These are phyloP conservation scores for Diplosoma virens DNA, from an alignment of 23 tunicate genomes.

Conservation along the genomic window DNA sequence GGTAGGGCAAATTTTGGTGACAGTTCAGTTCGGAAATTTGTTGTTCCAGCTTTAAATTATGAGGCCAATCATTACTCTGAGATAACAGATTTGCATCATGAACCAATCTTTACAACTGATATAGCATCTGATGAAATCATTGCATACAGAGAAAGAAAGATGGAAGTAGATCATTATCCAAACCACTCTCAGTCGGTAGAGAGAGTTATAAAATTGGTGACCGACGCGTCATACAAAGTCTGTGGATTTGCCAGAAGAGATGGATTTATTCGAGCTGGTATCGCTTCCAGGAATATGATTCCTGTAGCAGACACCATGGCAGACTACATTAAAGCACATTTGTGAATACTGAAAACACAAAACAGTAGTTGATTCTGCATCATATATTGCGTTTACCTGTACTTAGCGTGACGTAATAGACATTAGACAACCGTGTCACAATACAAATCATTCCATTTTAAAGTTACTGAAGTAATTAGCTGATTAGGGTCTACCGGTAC, in stretches of 20 bases:
- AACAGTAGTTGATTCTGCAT: no score
- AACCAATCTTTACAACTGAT: background rate
- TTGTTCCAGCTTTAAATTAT: background rate
- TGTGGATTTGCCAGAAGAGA: conserved; percentile 8
- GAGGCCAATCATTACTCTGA: conserved; percentile 5
- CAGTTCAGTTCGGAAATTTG: background rate
- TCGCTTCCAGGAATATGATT: background rate
- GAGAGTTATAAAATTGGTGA: no score
- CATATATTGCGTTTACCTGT: no score
- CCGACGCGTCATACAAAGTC: no score
- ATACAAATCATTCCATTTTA: no score
- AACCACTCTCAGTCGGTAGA: conserved; percentile 1
- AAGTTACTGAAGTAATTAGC: no score
- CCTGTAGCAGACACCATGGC: background rate
- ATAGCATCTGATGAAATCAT: background rate
- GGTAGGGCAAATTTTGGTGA: background rate
- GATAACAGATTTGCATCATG: background rate
- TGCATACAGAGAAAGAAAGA: background rate
- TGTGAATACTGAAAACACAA: background rate
- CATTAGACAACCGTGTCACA: no score
- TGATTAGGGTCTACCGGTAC: no score
- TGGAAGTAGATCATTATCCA: background rate
- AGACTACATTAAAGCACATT: background rate
- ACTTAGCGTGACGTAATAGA: no score
- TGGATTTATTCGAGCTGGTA: background rate